A percentile compares a stretch with the other conserved stretches of the same genome.
Evolutionary conservation across 2,797 vertebrate genomes (phyloP).

Genomic region (Chloroceryle amazona): DNA sequence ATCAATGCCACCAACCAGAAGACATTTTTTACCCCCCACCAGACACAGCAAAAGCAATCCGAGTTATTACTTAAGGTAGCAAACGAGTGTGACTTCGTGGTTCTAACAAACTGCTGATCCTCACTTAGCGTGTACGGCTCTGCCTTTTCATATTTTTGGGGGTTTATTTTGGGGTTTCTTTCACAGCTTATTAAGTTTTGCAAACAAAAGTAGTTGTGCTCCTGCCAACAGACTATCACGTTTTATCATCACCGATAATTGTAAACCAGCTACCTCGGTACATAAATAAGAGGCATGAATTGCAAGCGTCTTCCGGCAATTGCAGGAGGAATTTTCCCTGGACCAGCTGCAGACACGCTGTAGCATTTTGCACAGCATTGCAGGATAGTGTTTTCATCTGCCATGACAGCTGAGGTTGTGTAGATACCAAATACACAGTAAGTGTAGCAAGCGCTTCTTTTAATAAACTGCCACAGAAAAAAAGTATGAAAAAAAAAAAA

Average conservation of each 20-base stretch:
- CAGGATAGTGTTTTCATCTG: slow-evolving; percentile 84
- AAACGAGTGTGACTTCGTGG: background rate
- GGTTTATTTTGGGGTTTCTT: background rate
- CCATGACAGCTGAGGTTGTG: slow-evolving; percentile 85
- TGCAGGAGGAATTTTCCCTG: background rate
- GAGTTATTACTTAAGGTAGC: background rate
- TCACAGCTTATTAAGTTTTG: slow-evolving; percentile 7
- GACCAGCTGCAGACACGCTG: slow-evolving; percentile 79
- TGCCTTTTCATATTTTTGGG: background rate
- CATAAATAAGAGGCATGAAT: background rate
- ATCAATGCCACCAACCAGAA: background rate
- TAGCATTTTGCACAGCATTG: slow-evolving; percentile 75
- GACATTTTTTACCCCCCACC: background rate
- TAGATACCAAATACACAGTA: slow-evolving; percentile 83
- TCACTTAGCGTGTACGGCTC: background rate
- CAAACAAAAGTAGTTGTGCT: slow-evolving; percentile 34
- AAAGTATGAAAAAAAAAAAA: slow-evolving; percentile 73
- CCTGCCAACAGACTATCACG: background rate
- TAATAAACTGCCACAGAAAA: slow-evolving; percentile 88
- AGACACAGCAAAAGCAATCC: background rate
- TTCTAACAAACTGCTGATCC: background rate
- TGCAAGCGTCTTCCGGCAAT: background rate
- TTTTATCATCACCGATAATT: background rate
- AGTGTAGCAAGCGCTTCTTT: slow-evolving; percentile 84
- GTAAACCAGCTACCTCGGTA: background rate